phyloP scores from a whole-genome alignment of 2,113 vertebrate species.

The Cyanocitta stelleri region DNA sequence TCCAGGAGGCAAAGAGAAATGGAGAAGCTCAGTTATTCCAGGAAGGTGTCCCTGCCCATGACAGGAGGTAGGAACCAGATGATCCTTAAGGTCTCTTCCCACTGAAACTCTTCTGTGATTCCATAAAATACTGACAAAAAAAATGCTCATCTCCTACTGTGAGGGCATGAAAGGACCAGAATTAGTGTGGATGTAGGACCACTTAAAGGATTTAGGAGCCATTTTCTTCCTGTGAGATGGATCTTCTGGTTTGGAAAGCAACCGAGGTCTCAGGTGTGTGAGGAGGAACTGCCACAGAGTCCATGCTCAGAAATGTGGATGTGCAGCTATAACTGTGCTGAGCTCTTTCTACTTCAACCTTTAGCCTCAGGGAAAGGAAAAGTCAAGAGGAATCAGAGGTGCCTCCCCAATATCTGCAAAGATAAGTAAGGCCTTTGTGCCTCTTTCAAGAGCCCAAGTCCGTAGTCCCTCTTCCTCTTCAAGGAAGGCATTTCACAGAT shows the following conservation, averaged over 20 bases:
- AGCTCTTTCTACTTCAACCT: slow-evolving; percentile 1
- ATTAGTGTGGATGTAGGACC: background rate
- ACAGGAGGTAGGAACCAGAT: background rate
- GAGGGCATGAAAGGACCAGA: background rate
- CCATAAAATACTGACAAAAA: background rate
- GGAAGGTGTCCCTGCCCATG: background rate
- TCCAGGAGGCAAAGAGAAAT: background rate
- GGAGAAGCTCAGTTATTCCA: background rate
- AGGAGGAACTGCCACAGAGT: background rate
- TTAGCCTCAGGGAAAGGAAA: background rate
- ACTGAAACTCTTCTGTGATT: background rate
- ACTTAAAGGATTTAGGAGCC: background rate
- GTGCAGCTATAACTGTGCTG: background rate
- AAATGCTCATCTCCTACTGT: background rate
- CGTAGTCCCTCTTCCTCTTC: background rate
- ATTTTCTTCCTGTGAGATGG: background rate
- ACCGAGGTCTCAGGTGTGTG: rapidly evolving
- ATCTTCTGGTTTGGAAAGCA: background rate
- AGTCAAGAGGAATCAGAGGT: background rate
- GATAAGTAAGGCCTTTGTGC: background rate
- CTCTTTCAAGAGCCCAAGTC: background rate
- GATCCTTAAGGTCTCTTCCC: background rate
- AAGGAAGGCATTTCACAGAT: slow-evolving; percentile 13
- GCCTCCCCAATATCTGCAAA: background rate
- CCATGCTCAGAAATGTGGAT: background rate